phyloP scores from a whole-genome alignment of 2,113 vertebrate species.

The Marmota monax region DNA sequence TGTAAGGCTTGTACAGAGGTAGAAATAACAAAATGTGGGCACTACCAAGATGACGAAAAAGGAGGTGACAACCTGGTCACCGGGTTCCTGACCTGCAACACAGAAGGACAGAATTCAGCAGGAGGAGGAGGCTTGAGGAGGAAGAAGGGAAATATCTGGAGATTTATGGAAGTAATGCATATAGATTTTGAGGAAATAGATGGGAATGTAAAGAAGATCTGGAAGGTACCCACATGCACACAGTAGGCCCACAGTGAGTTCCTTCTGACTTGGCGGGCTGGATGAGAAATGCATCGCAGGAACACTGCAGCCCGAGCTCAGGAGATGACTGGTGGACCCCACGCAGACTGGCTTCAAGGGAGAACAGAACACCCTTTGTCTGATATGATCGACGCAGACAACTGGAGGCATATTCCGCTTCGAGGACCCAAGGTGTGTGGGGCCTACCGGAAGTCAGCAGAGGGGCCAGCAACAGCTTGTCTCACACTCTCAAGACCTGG shows the following conservation, averaged over 20 bases:
- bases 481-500: conserved; percentile 28
- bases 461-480: conserved; percentile 61
- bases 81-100: not conserved
- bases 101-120: not conserved
- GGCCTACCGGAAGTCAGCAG: not conserved
- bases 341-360: conserved; percentile 12
- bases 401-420: conserved; percentile 31
- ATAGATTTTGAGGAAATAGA: not conserved
- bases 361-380: conserved; percentile 68
- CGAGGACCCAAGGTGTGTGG: not conserved
- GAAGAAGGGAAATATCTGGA: not conserved
- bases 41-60: not conserved
- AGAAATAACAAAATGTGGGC: conserved; percentile 1
- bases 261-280: not conserved
- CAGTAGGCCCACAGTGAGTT: not conserved
- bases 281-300: not conserved
- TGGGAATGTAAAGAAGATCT: not conserved
- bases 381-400: conserved; percentile 48
- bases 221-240: not conserved
- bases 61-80: not conserved
- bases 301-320: not conserved
- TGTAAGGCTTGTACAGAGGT: not conserved
- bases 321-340: conserved; percentile 50
- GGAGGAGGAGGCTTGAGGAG: not conserved
- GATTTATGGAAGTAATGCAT: not conserved